These are phyloP conservation scores for Ranitomeya variabilis DNA, from an alignment of 2,113 vertebrate species.

Conservation along the genomic window DNA sequence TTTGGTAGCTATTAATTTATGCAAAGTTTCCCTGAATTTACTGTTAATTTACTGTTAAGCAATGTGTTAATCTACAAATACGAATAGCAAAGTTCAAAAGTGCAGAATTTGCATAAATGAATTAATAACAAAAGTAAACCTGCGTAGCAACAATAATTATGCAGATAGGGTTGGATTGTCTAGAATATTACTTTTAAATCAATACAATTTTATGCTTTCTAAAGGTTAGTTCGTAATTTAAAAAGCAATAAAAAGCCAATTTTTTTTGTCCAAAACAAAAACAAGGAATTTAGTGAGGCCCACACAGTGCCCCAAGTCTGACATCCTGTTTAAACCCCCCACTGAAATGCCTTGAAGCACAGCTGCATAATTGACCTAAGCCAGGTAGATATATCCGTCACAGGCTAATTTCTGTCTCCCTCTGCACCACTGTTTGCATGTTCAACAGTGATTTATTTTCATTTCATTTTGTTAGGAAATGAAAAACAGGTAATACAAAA, in stretches of 20 bases:
- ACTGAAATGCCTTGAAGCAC: conserved; percentile 57
- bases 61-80: background rate
- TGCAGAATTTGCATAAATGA: background rate
- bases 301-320: conserved; percentile 44
- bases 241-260: conserved; percentile 19
- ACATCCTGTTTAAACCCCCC: conserved; percentile 56
- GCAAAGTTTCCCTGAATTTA: background rate
- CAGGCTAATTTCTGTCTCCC: conserved; percentile 53
- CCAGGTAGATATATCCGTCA: conserved; percentile 58
- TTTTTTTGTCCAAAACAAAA: conserved; percentile 28
- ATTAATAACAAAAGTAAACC: background rate
- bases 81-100: background rate
- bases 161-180: background rate
- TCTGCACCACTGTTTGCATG: conserved; percentile 28
- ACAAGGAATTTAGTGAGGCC: conserved; percentile 31
- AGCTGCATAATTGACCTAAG: conserved; percentile 57
- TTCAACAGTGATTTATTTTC: conserved; percentile 50
- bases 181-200: background rate
- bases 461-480: conserved; percentile 21
- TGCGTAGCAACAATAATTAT: background rate
- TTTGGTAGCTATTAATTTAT: background rate
- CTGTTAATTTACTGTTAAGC: background rate
- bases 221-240: background rate
- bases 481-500: background rate
- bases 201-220: background rate